A percentile compares a stretch with the other conserved stretches of the same genome.
Conservation (phyloP, 2,888 invertebrate genomes). For the Adelognathus sp. region DNA sequence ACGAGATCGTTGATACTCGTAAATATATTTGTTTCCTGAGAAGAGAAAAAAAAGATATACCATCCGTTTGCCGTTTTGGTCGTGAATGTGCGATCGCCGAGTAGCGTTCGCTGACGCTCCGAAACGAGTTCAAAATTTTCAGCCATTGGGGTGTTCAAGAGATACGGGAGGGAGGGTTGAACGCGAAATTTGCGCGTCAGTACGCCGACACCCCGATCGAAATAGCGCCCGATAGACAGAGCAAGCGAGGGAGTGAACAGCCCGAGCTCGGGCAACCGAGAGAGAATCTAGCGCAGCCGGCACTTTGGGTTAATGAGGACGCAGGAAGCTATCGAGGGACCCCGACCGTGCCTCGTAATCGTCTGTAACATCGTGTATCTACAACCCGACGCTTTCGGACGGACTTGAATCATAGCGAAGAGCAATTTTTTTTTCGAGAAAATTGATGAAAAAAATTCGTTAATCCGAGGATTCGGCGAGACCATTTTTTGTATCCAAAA, state of each 20-base stretch:
- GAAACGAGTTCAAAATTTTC: background rate
- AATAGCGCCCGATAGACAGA: conserved; percentile 1
- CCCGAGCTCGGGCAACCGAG: conserved; percentile 42
- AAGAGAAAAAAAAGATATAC: too few species aligned
- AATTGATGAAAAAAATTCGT: too few species aligned
- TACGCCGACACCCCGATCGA: background rate
- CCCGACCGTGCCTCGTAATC: conserved; percentile 50
- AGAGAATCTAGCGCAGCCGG: conserved; percentile 61
- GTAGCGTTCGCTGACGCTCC: too few species aligned
- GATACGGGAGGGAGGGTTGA: background rate
- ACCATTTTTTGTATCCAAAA: background rate
- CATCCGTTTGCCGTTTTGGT: too few species aligned
- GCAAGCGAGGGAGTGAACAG: conserved; percentile 20
- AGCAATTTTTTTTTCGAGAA: too few species aligned
- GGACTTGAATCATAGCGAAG: background rate
- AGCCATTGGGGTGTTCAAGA: background rate
- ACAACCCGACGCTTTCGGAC: background rate
- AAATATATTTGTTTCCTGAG: too few species aligned
- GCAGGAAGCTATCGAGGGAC: conserved; percentile 63
- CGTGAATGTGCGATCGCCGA: too few species aligned
- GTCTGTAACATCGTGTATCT: conserved; percentile 7
- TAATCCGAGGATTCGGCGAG: background rate
- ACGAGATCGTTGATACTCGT: too few species aligned
- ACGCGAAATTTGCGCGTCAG: background rate
- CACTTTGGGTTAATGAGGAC: conserved; percentile 61